phyloP scores from a whole-genome alignment of 2,888 invertebrate genomes.

The Parnassius apollo region DNA sequence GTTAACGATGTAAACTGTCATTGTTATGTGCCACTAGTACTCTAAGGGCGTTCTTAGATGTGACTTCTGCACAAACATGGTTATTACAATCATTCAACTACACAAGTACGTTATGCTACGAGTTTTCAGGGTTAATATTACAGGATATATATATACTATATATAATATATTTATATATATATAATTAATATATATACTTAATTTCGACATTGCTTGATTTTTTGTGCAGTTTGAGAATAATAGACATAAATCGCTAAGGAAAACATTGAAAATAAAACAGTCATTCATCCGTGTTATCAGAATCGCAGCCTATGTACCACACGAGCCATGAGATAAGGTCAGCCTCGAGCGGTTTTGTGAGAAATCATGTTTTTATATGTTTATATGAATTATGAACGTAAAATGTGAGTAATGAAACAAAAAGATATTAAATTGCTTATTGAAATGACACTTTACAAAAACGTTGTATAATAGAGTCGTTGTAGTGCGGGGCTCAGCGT shows the following conservation, averaged over 20 bases:
- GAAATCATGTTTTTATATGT: not conserved
- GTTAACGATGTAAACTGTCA: constrained; percentile 50
- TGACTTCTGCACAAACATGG: constrained; percentile 3
- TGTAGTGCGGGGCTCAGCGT: too few relatives aligned
- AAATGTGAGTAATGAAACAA: too few relatives aligned
- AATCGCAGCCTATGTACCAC: constrained; percentile 40
- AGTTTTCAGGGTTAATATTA: not conserved
- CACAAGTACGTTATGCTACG: not conserved
- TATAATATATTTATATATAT: too few relatives aligned
- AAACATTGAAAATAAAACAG: constrained; percentile 42
- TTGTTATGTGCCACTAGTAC: constrained; percentile 40
- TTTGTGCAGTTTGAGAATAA: constrained; percentile 49
- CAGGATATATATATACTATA: too few relatives aligned
- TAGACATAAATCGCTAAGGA: constrained; percentile 47
- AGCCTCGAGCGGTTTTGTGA: constrained; percentile 18
- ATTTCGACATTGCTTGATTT: constrained; percentile 53
- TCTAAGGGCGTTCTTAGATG: constrained; percentile 52
- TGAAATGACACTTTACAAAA: too few relatives aligned
- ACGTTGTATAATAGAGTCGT: too few relatives aligned
- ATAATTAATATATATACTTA: constrained; percentile 47
- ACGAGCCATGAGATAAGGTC: constrained; percentile 50
- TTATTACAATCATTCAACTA: not conserved
- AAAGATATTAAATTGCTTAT: too few relatives aligned
- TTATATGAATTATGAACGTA: too few relatives aligned
- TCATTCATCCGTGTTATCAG: constrained; percentile 46